Evolutionary conservation across 2,113 vertebrate genomes (phyloP), one percentile per base, ranked within the genome.

Genomic region (Amblyornis subalaris): DNA sequence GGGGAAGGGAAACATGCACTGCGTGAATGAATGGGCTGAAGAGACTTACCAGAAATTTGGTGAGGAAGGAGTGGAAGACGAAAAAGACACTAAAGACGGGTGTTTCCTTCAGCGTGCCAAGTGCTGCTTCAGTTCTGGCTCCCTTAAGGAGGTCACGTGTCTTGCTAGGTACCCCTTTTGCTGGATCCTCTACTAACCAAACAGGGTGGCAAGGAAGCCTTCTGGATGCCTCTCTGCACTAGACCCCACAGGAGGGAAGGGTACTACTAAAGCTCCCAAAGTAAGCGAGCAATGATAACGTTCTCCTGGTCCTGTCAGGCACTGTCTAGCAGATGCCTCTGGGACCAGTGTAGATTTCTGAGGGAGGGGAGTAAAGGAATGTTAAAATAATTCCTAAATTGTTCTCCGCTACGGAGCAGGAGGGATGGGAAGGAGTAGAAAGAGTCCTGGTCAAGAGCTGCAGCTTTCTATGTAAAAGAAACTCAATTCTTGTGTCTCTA

Each of bases 21-120:
- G 33, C 48, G 74, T 57, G 66, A 95, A 96, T 95, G 91, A 95
- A 97, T 65, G 75, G 92, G 67, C 70, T 77, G 58, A 58, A 25
- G 51, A 73, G 80, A 95, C 97, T 96, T 96, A 97, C 97, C 96
- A 94, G 83, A 87, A 82, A 92, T 75, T 88, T 62, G 79, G 80
- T 26, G 83, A 85, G 60, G 38, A 89, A 40, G 48, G 58, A 71
- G 70, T 17, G 61, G 71, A 54, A 65, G 94, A 83, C 18, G 44
- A 66, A 55, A 65, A 74, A 51, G 67, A 48, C 71, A 58, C 44
- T 70, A 61, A 78, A 60, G 83, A 60, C 45, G 69, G 92, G 86
- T 80, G 91, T 91, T 91, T 51, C 91, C 86, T 94, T 88, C 74
- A 7, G 70, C 31, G 64, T 85, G 78, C 35, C 67, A 85, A 95